phyloP scores from a whole-genome alignment of 1,140 invertebrate genomes.

The Bombus difficillimus region DNA sequence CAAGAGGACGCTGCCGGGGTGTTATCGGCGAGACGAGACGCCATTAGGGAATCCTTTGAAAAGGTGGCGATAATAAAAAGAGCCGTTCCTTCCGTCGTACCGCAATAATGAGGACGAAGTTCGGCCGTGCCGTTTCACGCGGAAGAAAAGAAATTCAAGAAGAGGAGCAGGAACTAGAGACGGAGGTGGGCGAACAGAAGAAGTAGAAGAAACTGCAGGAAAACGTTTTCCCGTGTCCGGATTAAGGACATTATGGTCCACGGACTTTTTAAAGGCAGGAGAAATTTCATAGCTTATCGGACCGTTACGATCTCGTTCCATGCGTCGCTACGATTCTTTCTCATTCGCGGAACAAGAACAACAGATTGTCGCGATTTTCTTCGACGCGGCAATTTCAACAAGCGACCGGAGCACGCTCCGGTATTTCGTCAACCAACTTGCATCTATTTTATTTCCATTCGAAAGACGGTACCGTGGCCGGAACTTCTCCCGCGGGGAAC shows the following conservation, averaged over 20 bases:
- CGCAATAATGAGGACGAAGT: constrained; percentile 61
- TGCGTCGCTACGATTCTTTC: constrained; percentile 45
- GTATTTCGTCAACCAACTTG: too few relatives aligned
- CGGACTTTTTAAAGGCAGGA: constrained; percentile 21
- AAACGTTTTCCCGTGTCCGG: constrained; percentile 35
- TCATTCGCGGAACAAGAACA: constrained; percentile 11
- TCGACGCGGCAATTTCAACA: too few relatives aligned
- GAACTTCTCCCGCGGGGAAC: background rate
- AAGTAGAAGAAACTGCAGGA: constrained; percentile 39
- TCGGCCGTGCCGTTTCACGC: constrained; percentile 52
- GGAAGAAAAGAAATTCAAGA: constrained; percentile 52
- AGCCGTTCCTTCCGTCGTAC: constrained; percentile 49
- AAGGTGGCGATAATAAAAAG: constrained; percentile 65
- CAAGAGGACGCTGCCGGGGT: constrained; percentile 8
- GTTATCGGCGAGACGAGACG: constrained; percentile 60
- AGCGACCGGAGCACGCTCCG: too few relatives aligned
- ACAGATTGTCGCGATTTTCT: background rate
- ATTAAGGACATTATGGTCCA: constrained; percentile 61
- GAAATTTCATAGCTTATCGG: constrained; percentile 61
- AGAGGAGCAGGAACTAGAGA: background rate
- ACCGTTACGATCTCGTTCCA: constrained; percentile 51
- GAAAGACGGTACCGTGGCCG: background rate
- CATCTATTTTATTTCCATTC: background rate
- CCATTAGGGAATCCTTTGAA: constrained; percentile 64
- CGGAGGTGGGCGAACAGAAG: background rate